These are phyloP conservation scores for Chrysocyon brachyurus DNA, from an alignment of 2,797 vertebrate species.

Conservation along the genomic window DNA sequence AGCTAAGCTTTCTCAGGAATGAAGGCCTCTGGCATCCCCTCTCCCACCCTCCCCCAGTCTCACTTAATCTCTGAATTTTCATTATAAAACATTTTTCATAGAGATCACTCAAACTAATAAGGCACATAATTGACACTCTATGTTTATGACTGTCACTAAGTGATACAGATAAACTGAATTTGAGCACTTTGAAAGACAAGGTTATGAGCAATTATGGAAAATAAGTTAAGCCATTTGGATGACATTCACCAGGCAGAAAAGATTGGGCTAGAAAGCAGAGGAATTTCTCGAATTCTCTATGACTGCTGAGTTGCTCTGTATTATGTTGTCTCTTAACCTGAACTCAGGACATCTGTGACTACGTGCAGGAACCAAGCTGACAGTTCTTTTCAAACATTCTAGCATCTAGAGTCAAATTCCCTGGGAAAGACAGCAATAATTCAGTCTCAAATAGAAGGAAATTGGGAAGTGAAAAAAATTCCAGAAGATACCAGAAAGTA, in stretches of 20 bases:
- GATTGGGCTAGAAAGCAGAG: background rate
- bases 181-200: slow-evolving; percentile 43
- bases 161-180: background rate
- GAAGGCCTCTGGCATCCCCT: background rate
- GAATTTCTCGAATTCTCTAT: slow-evolving; percentile 62
- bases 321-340: slow-evolving; percentile 22
- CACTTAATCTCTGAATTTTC: background rate
- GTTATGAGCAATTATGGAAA: background rate
- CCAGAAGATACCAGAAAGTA: slow-evolving; percentile 19
- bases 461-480: background rate
- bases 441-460: slow-evolving; percentile 20
- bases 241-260: slow-evolving; percentile 12
- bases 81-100: slow-evolving; percentile 16
- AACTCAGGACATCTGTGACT: background rate
- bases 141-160: background rate
- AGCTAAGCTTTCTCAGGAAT: background rate
- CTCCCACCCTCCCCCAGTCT: background rate
- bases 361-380: background rate
- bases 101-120: slow-evolving; percentile 6
- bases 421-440: slow-evolving; percentile 16
- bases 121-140: background rate
- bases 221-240: background rate
- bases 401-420: slow-evolving; percentile 5
- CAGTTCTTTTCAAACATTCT: slow-evolving; percentile 29
- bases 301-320: background rate